Conservation (phyloP, 2,113 vertebrate species). For the Thinocorus orbignyianus region DNA sequence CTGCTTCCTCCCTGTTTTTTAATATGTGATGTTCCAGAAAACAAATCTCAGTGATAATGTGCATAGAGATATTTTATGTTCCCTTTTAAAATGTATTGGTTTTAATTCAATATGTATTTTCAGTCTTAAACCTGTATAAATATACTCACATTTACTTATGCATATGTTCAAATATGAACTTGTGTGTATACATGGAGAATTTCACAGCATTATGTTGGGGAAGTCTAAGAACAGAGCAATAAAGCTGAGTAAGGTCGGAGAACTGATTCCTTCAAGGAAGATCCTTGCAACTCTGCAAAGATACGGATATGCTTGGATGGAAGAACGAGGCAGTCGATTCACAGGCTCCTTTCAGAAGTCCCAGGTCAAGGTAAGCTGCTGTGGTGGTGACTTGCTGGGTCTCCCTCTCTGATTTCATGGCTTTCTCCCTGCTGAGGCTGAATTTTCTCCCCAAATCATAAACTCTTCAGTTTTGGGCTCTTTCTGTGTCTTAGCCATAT, state of each 20-base stretch:
- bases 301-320: not conserved
- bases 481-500: fast-evolving
- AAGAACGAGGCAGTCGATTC: fast-evolving
- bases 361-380: not conserved
- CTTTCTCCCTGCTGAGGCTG: fast-evolving
- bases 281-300: not conserved
- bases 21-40: not conserved
- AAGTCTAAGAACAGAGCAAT: not conserved
- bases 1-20: not conserved
- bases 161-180: not conserved
- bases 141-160: fast-evolving
- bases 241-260: not conserved
- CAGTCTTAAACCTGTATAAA: not conserved
- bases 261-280: not conserved
- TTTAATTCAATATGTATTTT: not conserved
- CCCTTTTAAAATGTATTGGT: not conserved
- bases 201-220: not conserved
- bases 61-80: not conserved
- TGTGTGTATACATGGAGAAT: not conserved
- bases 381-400: not conserved
- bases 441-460: not conserved
- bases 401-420: not conserved
- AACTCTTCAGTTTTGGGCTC: not conserved
- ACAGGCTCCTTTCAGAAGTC: not conserved
- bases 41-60: not conserved